These are phyloP conservation scores for Andrena bucephala DNA, from an alignment of 2,888 invertebrate genomes.

Conservation along the genomic window DNA sequence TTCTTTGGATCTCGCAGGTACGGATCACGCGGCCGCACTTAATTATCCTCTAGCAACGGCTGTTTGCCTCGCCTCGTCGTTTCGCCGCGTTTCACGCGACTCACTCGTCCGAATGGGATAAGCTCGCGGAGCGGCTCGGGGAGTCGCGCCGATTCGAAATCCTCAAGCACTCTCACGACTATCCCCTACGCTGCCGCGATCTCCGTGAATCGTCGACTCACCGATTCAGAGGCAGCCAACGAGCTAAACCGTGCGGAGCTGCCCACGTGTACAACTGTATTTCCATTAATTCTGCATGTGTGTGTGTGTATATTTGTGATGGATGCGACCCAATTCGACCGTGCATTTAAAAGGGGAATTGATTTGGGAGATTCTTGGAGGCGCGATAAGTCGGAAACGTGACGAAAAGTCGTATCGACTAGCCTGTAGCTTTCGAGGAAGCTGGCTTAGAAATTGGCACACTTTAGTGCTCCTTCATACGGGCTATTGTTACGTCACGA, in stretches of 20 bases:
- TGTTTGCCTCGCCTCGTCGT: slow-evolving; percentile 36
- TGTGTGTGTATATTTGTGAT: background rate
- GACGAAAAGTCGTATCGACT: background rate
- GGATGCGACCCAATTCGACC: slow-evolving; percentile 9
- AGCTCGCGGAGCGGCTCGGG: slow-evolving; percentile 27
- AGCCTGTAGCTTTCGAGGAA: background rate
- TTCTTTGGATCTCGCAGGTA: slow-evolving; percentile 54
- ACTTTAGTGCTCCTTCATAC: too few species aligned
- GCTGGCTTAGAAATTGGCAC: background rate
- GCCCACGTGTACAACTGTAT: background rate
- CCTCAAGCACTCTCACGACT: slow-evolving; percentile 3
- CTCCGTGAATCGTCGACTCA: slow-evolving; percentile 5
- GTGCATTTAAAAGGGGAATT: background rate
- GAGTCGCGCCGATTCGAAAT: slow-evolving; percentile 15
- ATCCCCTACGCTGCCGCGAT: background rate
- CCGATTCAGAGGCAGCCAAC: slow-evolving; percentile 67
- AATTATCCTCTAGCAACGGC: slow-evolving; percentile 65
- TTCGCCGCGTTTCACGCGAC: slow-evolving; percentile 55
- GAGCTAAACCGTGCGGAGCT: slow-evolving; percentile 66
- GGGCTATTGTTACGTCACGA: too few species aligned
- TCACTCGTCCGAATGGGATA: slow-evolving; percentile 25
- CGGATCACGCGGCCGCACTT: slow-evolving; percentile 62
- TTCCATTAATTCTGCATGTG: background rate
- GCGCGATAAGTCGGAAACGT: background rate
- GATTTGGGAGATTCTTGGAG: too few species aligned